These are phyloP conservation scores for Lacerta agilis DNA, from an alignment of 2,797 vertebrate genomes.

Conservation along the genomic window DNA sequence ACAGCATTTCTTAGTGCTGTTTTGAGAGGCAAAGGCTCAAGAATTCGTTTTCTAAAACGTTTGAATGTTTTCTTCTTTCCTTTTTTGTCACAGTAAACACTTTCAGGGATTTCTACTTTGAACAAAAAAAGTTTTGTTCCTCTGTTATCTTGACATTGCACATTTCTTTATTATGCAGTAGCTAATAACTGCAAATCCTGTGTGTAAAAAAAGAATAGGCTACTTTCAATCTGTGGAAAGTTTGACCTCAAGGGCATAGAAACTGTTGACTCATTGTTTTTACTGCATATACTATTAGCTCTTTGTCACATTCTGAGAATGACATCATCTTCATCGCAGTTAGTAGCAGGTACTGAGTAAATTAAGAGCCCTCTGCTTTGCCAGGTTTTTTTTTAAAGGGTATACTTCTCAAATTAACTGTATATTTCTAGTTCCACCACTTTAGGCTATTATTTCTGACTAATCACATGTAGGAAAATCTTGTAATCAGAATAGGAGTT, in stretches of 20 bases:
- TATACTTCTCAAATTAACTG: constrained; percentile 46
- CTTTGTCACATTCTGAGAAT: constrained; percentile 75
- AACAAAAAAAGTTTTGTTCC: neutral
- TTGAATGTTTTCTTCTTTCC: constrained; percentile 13
- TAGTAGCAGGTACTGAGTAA: constrained; percentile 71
- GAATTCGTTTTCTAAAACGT: constrained; percentile 18
- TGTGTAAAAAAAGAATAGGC: constrained; percentile 63
- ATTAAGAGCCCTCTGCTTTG: constrained; percentile 57
- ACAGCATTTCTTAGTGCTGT: constrained; percentile 12
- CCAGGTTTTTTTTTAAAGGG: constrained; percentile 34
- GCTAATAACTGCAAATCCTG: constrained; percentile 45
- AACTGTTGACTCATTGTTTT: constrained; percentile 78
- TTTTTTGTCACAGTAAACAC: constrained; percentile 32
- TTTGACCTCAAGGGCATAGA: constrained; percentile 73
- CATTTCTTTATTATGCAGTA: constrained; percentile 40
- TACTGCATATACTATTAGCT: constrained; percentile 73
- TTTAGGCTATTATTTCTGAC: constrained; percentile 44
- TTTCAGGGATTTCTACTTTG: neutral
- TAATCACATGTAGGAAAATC: constrained; percentile 31
- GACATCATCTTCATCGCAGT: constrained; percentile 74
- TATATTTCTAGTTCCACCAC: constrained; percentile 49
- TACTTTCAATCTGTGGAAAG: constrained; percentile 71
- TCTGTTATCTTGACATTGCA: constrained; percentile 52
- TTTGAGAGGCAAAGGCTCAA: neutral
- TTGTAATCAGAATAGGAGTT: constrained; percentile 11